Base-by-base conservation (phyloP, 2,113 vertebrate species). In the Phoenicopterus ruber region DNA sequence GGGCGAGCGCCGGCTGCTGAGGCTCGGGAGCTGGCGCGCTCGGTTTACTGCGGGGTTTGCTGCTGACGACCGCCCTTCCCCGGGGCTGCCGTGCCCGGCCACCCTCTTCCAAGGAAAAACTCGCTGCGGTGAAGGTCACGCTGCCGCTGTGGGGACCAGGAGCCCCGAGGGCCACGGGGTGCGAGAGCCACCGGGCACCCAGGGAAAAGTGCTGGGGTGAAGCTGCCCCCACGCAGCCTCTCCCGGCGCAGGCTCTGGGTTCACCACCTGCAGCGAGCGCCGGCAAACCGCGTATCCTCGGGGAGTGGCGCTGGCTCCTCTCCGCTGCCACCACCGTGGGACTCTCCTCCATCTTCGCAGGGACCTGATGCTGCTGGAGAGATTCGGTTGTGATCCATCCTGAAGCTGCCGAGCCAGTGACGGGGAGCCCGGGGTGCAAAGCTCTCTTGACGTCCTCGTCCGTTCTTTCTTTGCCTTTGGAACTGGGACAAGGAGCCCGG, bases 381-480 rank as follows among this genome's bases (percentile, higher is more conserved):
- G 49, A 6, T n/a, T 42, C 2, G 32, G 14, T 17, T 16, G 63
- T 21, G 73, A 50, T 4, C 9, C 2, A 14, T 14, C 54, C 80
- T 3, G 70, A 13, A 25, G 86, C 38, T 26, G 55, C 46, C 0
- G 7, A 54, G 55, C 19, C 90, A 13, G 58, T 2, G 0, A 58
- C 1, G 4, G 20, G 7, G 32, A 69, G 14, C 61, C 36, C 12
- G 1, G 38, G 31, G 6, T 24, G 46, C 65, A n/a, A 22, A 84
- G 57, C 61, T 65, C 50, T 9, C 42, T 2, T 24, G 50, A n/a
- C 14, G 11, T 8, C 69, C 55, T 31, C 2, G 0, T 46, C 80
- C 4, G 0, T 61, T 42, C 49, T 29, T 77, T 28, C 74, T 72
- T 66, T 5, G 0, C 67, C 42, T 44, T 24, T 0, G 2, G 67